Conservation (phyloP, 2,888 invertebrate species). For the Troilus luridus region DNA sequence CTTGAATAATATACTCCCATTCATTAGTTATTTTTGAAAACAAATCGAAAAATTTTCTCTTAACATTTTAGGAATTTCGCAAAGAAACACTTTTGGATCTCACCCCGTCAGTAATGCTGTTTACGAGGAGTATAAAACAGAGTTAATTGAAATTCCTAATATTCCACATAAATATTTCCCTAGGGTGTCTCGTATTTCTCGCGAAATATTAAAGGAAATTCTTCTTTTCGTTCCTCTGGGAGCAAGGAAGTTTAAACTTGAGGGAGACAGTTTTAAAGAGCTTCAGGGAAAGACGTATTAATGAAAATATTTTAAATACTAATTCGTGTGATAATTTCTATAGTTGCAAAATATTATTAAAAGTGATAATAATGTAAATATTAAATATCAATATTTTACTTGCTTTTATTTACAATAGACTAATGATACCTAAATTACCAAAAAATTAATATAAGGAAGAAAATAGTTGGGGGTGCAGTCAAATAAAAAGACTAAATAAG, state of each 20-base stretch:
- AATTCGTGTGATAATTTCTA: background rate
- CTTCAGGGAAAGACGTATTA: background rate
- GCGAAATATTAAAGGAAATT: constrained; percentile 1
- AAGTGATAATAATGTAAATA: too few relatives aligned
- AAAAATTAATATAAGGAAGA: too few relatives aligned
- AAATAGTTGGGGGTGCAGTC: too few relatives aligned
- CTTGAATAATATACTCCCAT: too few relatives aligned
- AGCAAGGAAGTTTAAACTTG: background rate
- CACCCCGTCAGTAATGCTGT: background rate
- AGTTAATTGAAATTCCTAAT: constrained; percentile 25
- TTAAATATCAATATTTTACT: too few relatives aligned
- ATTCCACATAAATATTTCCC: constrained; percentile 16
- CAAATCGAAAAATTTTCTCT: background rate
- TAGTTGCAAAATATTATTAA: background rate
- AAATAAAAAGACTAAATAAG: too few relatives aligned
- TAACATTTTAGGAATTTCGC: background rate
- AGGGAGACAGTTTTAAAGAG: background rate
- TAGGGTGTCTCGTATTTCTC: background rate
- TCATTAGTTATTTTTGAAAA: background rate
- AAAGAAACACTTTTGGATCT: background rate
- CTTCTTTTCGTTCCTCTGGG: background rate
- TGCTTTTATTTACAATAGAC: too few relatives aligned
- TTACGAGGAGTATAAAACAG: background rate
- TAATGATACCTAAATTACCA: too few relatives aligned
- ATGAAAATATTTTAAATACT: background rate